Percentiles rank a stretch among this genome's conserved stretches.
Evolutionary conservation across 1,140 invertebrate species (phyloP).

Genomic region (Propsilocerus akamusi): DNA sequence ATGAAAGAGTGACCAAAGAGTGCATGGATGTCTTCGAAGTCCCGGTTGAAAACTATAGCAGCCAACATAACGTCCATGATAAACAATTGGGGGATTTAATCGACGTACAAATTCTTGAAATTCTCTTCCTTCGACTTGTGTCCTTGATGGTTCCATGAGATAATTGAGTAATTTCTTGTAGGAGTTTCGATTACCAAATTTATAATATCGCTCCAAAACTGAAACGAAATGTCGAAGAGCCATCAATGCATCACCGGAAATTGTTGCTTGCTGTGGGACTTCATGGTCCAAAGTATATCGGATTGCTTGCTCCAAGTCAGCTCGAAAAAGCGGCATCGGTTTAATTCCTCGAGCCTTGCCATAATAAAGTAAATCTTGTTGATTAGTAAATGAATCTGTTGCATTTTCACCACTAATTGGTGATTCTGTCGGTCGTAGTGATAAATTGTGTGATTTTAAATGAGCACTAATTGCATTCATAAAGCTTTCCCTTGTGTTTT

Average conservation of each 20-base stretch:
- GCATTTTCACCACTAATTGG: background rate
- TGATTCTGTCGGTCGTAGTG: background rate
- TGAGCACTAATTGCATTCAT: background rate
- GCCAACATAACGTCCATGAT: constrained; percentile 42
- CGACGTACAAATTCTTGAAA: constrained; percentile 15
- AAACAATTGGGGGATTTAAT: constrained; percentile 15
- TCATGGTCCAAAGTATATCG: constrained; percentile 65
- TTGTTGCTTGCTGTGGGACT: constrained; percentile 43
- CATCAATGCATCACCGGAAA: constrained; percentile 45
- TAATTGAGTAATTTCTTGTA: background rate
- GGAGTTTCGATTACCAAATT: constrained; percentile 15
- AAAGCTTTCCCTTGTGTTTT: background rate
- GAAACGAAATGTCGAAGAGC: constrained; percentile 55
- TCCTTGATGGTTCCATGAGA: background rate
- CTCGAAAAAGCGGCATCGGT: constrained; percentile 9
- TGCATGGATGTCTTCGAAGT: constrained; percentile 83
- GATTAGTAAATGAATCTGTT: background rate
- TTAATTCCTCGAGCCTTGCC: background rate
- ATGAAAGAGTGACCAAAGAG: constrained; percentile 91
- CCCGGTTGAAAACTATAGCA: constrained; percentile 41
- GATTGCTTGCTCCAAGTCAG: constrained; percentile 70
- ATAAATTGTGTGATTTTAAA: background rate
- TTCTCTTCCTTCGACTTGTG: constrained; percentile 11
- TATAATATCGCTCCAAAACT: constrained; percentile 53
- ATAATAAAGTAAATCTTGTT: background rate